Percentiles rank a stretch among this genome's conserved stretches.
Conservation (phyloP, 2,113 vertebrate species). For the Chamaea fasciata region DNA sequence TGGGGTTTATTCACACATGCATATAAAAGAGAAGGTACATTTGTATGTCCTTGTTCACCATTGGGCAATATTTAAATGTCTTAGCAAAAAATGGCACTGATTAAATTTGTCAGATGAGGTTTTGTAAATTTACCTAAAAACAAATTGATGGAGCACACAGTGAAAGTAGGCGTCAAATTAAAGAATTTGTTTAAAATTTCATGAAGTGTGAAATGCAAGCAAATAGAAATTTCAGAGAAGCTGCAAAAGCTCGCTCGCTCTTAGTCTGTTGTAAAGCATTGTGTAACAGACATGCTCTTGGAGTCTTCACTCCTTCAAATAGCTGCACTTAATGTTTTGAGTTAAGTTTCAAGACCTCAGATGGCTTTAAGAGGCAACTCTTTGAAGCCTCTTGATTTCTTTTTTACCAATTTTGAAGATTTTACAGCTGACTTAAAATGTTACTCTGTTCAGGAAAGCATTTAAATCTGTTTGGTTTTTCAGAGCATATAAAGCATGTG, state of each 20-base stretch:
- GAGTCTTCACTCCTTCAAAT: background rate
- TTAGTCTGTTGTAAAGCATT: background rate
- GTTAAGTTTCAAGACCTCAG: conserved; percentile 62
- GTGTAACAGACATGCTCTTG: background rate
- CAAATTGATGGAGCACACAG: background rate
- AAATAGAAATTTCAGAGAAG: background rate
- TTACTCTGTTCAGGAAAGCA: conserved; percentile 27
- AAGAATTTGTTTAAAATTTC: background rate
- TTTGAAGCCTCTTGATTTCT: conserved; percentile 7
- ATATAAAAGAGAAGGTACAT: conserved; percentile 24
- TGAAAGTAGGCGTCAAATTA: background rate
- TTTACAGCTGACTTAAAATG: background rate
- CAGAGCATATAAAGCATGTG: background rate
- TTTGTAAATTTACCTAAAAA: conserved; percentile 60
- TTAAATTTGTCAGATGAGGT: conserved; percentile 48
- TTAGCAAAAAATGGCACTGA: background rate
- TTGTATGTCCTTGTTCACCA: conserved; percentile 9
- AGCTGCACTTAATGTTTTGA: conserved; percentile 30
- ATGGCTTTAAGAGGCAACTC: conserved; percentile 40
- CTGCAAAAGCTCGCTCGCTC: background rate
- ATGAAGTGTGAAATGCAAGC: background rate
- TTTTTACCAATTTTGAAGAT: conserved; percentile 9
- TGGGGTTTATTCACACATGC: conserved; percentile 37
- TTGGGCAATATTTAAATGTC: conserved; percentile 12
- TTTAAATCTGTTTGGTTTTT: background rate